Base-by-base conservation (phyloP, 2,888 invertebrate species). In the Chrysolina americana region DNA sequence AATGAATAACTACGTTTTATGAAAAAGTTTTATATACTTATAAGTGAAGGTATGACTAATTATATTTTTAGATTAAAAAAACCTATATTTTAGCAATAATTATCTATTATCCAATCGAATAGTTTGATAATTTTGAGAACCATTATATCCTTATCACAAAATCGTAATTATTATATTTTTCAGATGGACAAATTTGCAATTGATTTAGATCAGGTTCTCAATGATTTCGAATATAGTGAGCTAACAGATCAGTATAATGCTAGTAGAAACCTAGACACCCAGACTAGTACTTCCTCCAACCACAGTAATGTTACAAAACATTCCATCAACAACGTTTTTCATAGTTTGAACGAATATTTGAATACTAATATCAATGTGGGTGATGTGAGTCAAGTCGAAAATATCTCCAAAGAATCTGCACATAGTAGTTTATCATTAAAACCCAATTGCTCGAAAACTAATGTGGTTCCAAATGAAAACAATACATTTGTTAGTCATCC, bases 151-250 rank as follows among this genome's bases (percentile, higher is more conserved):
- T 36, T 6, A 36, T 36, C 8, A 36, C 36, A 36, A 36, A 36
- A 36, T 36, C 8, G 8, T 8, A 6, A 6, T 4, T 36, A 36
- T 36, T 36, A 36, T 36, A n/a, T 63, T 15, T 74, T 75, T 65
- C 41, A 87, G 84, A 89, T 89, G 89, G 89, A 89, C 81, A 89
- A 89, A 81, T 89, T 87, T 80, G 85, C 88, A 59, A 92, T 95
- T 76, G 95, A 96, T 88, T 90, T 96, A 84, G 95, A 96, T 87
- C 94, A 94, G 89, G 94, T 95, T 78, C 89, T 96, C 74, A 95
- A 96, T 87, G 95, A 95, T 86, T 93, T 96, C 85, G 95, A 96
- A 87, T 91, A 93, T 82, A 92, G 92, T 84, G 94, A 95, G 90
- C 85, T 88, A 47, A 88, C 87, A 6, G 87, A 86, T 56, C 83